These are phyloP conservation scores for Agelaius phoeniceus DNA, from an alignment of 2,113 vertebrate genomes.

Conservation along the genomic window DNA sequence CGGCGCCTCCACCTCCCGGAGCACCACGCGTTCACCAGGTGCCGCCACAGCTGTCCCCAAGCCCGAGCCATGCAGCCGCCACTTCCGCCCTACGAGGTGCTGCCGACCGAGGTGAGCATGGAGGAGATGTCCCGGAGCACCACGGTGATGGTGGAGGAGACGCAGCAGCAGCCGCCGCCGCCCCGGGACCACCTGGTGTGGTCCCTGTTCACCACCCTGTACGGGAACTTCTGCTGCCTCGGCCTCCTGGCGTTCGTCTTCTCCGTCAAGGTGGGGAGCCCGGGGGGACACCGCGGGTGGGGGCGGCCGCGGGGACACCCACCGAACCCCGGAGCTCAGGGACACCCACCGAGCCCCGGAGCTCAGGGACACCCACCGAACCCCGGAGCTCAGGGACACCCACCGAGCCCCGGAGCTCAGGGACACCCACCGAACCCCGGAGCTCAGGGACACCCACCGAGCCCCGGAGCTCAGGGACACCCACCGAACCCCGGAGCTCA, in stretches of 20 bases:
- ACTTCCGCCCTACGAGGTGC: neutral
- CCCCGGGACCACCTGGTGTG: conserved; percentile 83
- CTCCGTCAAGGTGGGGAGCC: conserved; percentile 81
- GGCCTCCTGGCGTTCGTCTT: conserved; percentile 86
- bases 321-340: neutral
- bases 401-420: neutral
- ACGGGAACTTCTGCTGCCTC: conserved; percentile 86
- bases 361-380: no score
- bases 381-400: neutral
- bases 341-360: neutral
- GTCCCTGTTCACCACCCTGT: conserved; percentile 84
- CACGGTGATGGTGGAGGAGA: conserved; percentile 63
- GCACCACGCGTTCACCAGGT: rapidly evolving
- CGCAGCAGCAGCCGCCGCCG: neutral
- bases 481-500: neutral
- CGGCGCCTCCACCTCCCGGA: rapidly evolving
- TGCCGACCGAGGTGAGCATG: neutral
- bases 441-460: neutral
- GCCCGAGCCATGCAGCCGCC: rapidly evolving
- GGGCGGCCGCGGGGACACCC: neutral
- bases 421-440: neutral
- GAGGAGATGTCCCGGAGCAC: neutral
- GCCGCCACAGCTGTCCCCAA: rapidly evolving
- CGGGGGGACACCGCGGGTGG: rapidly evolving
- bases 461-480: no score